Percentiles rank a stretch among this genome's conserved stretches.
phyloP scores from a whole-genome alignment of 2,113 vertebrate species.

The Leptobrachium leishanense region DNA sequence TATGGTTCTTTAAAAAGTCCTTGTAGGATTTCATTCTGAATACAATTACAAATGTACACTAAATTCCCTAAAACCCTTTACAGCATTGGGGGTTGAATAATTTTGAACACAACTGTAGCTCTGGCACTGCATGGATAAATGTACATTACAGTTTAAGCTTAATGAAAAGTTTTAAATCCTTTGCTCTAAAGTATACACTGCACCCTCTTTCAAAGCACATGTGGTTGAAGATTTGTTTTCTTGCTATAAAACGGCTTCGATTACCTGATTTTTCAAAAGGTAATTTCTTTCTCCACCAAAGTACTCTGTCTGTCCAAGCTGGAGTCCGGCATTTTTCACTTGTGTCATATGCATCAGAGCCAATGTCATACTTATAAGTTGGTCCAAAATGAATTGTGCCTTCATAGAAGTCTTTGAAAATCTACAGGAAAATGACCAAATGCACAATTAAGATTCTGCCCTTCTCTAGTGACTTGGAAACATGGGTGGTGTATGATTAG shows the following conservation, averaged over 20 bases:
- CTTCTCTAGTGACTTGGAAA: not conserved
- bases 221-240: too few relatives aligned
- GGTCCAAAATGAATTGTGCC: constrained; percentile 77
- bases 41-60: too few relatives aligned
- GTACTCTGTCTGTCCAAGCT: constrained; percentile 78
- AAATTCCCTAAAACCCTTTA: too few relatives aligned
- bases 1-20: too few relatives aligned
- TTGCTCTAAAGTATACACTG: too few relatives aligned
- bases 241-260: too few relatives aligned
- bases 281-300: constrained; percentile 76
- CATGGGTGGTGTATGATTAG: not conserved
- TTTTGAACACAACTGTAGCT: too few relatives aligned
- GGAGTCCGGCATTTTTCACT: constrained; percentile 79
- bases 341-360: constrained; percentile 76
- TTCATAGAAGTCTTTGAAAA: constrained; percentile 80
- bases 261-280: constrained; percentile 72
- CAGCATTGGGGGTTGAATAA: too few relatives aligned
- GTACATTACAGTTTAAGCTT: not conserved
- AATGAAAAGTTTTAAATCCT: not conserved
- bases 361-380: constrained; percentile 77
- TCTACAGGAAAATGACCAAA: constrained; percentile 56
- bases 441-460: not conserved
- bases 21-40: too few relatives aligned
- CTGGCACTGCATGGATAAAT: not conserved
- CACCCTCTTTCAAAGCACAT: too few relatives aligned